phyloP scores from a whole-genome alignment of 2,113 vertebrate genomes.

The Athene noctua region DNA sequence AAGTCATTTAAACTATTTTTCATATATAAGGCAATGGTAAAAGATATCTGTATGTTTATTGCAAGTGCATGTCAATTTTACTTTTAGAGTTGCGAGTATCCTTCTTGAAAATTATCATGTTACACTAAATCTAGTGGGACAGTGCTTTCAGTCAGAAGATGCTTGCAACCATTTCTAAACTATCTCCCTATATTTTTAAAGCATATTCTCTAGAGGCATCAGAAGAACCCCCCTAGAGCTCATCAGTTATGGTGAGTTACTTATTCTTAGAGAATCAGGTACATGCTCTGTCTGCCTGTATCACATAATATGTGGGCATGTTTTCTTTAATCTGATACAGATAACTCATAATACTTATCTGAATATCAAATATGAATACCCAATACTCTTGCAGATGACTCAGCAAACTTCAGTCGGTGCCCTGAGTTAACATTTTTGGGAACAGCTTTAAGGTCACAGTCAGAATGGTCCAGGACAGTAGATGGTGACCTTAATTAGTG shows the following conservation, averaged over 20 bases:
- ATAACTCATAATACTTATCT: background rate
- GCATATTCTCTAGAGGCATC: constrained; percentile 27
- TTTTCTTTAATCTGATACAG: background rate
- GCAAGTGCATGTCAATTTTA: constrained; percentile 71
- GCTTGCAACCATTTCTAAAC: background rate
- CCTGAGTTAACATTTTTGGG: background rate
- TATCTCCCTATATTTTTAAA: background rate
- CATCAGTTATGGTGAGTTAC: background rate
- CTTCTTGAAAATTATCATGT: constrained; percentile 43
- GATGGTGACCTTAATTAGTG: background rate
- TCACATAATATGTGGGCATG: background rate
- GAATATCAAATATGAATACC: background rate
- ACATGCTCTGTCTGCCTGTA: background rate
- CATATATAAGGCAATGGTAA: constrained; percentile 42
- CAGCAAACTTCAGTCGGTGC: background rate
- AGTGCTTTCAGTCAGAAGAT: constrained; percentile 19
- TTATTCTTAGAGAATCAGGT: background rate
- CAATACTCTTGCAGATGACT: background rate
- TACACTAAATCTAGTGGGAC: constrained; percentile 7
- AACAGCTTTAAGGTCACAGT: background rate
- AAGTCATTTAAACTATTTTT: constrained; percentile 62
- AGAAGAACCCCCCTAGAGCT: background rate
- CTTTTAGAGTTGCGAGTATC: constrained; percentile 56
- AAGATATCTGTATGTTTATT: constrained; percentile 42
- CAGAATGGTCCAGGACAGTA: background rate